Evolutionary conservation across 2,797 vertebrate genomes (phyloP), one percentile per base, ranked within the genome.

Genomic region (Oreochromis mossambicus): DNA sequence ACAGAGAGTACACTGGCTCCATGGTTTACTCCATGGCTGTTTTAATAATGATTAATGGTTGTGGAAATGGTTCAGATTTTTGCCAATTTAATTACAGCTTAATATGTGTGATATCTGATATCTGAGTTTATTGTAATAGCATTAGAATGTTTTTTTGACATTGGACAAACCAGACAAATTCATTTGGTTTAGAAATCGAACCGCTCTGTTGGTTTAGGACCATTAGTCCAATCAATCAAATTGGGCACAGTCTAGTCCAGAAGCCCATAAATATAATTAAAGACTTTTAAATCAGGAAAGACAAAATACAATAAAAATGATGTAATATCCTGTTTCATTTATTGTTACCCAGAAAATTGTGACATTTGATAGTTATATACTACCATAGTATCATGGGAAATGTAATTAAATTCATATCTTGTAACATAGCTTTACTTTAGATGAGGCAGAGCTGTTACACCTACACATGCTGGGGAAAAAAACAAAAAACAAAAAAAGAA

Each of bases 381-480:
- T 14, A 48, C 7, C 32, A 66, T 3, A 14, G 80, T 36, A 83
- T 83, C 58, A 61, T 82, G 66, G 77, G 78, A 83, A 41, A 56
- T 78, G 48, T 24, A 66, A 76, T 84, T 89, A 79, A 10, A 84
- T 77, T 80, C 51, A 61, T 36, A 80, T 38, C 29, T 9, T 76
- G 51, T 78, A 77, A 83, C 87, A 86, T 8, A 77, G 43, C 43
- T 76, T 80, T 24, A 82, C 21, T 73, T 83, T 87, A 63, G 13
- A 82, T 32, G 32, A 78, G 10, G 32, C 19, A 4, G 19, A 82
- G 70, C 80, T 50, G 41, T 46, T 70, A 77, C 85, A 81, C 86
- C 79, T 79, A 84, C 85, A 88, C 77, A 87, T 41, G 56, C 52
- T 85, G 86, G 84, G 81, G 5, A 29, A 48, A 52, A 41, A 9